These are phyloP conservation scores for Troilus luridus DNA, from an alignment of 2,888 invertebrate species.

Conservation along the genomic window DNA sequence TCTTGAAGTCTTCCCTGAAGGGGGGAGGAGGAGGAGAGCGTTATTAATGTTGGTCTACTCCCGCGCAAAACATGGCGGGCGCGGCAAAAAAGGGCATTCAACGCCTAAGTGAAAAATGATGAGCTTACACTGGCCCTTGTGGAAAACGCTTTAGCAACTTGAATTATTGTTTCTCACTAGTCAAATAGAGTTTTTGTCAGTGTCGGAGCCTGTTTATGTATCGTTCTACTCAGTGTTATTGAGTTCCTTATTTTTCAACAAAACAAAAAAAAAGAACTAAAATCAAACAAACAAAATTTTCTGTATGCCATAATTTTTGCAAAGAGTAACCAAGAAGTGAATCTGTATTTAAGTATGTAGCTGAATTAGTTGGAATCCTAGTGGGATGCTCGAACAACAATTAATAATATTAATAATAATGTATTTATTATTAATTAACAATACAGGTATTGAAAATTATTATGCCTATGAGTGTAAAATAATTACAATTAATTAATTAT, in stretches of 20 bases:
- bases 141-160: constrained; percentile 27
- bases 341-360: neutral
- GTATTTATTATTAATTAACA: no score
- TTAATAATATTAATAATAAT: no score
- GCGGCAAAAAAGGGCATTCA: constrained; percentile 43
- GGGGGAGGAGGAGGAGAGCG: neutral
- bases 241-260: neutral
- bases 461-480: no score
- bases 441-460: no score
- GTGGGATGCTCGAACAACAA: no score
- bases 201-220: constrained; percentile 18
- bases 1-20: neutral
- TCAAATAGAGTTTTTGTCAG: constrained; percentile 38
- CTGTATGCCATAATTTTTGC: neutral
- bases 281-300: neutral
- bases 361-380: neutral
- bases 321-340: neutral
- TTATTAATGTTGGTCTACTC: constrained; percentile 30
- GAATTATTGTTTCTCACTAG: constrained; percentile 46
- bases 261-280: no score
- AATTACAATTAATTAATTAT: no score
- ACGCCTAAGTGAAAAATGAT: constrained; percentile 44
- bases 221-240: constrained; percentile 2
- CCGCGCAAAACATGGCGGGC: constrained; percentile 36
- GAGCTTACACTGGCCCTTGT: constrained; percentile 41